These are phyloP conservation scores for Pentamera pediparva DNA, from an alignment of 53 echinoderm and acorn worm genomes.

Conservation along the genomic window DNA sequence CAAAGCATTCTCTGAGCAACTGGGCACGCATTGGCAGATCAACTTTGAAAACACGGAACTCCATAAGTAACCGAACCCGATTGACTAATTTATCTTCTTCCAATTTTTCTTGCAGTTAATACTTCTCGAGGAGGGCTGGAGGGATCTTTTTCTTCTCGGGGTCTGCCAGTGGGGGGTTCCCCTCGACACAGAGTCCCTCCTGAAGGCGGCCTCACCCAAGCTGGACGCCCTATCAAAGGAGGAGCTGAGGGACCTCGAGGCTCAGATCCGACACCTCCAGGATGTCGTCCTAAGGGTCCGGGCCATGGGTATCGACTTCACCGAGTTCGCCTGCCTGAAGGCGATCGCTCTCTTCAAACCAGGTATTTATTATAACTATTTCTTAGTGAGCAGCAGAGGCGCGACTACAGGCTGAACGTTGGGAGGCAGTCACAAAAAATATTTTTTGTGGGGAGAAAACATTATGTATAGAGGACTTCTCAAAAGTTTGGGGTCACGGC, in stretches of 20 bases:
- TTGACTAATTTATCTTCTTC: too few species aligned
- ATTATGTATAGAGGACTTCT: too few species aligned
- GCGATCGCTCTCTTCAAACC: conserved; percentile 93
- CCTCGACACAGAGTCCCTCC: conserved; percentile 63
- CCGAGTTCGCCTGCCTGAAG: conserved; percentile 91
- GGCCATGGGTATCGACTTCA: conserved; percentile 79
- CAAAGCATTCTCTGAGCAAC: too few species aligned
- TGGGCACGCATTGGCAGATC: too few species aligned
- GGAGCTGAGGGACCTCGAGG: conserved; percentile 42
- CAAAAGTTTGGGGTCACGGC: too few species aligned
- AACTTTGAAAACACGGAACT: too few species aligned
- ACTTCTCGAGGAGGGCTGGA: conserved; percentile 89
- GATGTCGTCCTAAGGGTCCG: conserved; percentile 68
- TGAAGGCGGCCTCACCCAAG: conserved; percentile 40
- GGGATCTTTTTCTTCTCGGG: conserved; percentile 92
- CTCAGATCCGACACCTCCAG: conserved; percentile 75
- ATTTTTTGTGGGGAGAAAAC: too few species aligned
- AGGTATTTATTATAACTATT: too few species aligned
- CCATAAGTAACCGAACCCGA: too few species aligned
- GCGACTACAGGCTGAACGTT: too few species aligned
- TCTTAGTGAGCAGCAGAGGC: too few species aligned
- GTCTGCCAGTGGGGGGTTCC: conserved; percentile 95
- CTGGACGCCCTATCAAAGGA: conserved; percentile 44
- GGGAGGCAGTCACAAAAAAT: too few species aligned
- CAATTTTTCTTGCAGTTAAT: conserved; percentile 84